These are phyloP conservation scores for Melanotaenia maccullochi DNA, from an alignment of 2,797 vertebrate species.

Conservation along the genomic window DNA sequence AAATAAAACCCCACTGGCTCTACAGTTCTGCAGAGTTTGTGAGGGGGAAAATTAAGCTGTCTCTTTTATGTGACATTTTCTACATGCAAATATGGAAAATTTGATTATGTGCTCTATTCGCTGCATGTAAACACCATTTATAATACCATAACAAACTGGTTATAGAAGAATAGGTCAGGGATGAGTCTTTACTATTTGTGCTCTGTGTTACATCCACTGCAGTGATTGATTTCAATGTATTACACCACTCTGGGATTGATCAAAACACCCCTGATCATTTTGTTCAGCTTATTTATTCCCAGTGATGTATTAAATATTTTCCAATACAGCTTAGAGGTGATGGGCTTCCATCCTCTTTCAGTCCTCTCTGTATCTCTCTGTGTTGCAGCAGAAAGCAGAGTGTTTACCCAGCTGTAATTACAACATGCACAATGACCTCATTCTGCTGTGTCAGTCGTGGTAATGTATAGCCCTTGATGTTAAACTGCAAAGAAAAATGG, in stretches of 20 bases:
- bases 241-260: conserved; percentile 34
- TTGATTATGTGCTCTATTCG: conserved; percentile 48
- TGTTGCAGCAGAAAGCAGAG: conserved; percentile 51
- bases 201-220: conserved; percentile 1
- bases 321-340: conserved; percentile 32
- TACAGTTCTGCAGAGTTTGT: conserved; percentile 46
- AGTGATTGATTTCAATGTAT: conserved; percentile 20
- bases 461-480: conserved; percentile 71
- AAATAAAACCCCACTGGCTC: conserved; percentile 19
- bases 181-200: conserved; percentile 23
- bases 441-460: conserved; percentile 70
- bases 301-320: conserved; percentile 47
- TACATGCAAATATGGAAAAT: conserved; percentile 51
- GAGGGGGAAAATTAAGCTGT: conserved; percentile 53
- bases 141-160: conserved; percentile 45
- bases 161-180: conserved; percentile 43
- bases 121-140: conserved; percentile 57
- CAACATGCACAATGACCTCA: conserved; percentile 71
- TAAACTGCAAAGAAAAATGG: conserved; percentile 66
- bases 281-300: conserved; percentile 54
- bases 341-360: background rate
- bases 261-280: conserved; percentile 35
- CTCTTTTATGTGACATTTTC: conserved; percentile 59
- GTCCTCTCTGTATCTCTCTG: conserved; percentile 11
- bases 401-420: conserved; percentile 73